Conservation (phyloP, 1,140 invertebrate genomes). For the Acyrthosiphon pisum region DNA sequence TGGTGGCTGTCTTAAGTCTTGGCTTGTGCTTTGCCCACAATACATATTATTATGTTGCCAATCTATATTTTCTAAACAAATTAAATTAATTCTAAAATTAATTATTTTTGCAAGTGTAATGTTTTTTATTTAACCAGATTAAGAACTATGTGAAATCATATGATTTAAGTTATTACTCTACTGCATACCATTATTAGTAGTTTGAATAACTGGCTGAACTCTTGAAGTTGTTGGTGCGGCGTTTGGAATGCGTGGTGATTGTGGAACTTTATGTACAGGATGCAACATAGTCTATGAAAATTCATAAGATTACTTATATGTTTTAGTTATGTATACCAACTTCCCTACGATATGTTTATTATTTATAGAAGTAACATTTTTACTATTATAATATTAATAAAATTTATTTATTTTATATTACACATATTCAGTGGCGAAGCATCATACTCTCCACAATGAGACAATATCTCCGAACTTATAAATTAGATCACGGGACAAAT, state of each 20-base stretch:
- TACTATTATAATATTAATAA: too few relatives aligned
- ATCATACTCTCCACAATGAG: too few relatives aligned
- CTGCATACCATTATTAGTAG: conserved; percentile 19
- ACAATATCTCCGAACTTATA: too few relatives aligned
- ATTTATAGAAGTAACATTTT: too few relatives aligned
- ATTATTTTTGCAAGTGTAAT: neutral
- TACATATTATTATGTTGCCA: conserved; percentile 64
- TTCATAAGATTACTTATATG: neutral
- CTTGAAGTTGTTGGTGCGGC: conserved; percentile 57
- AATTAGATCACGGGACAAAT: too few relatives aligned
- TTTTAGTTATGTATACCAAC: neutral
- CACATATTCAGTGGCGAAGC: neutral
- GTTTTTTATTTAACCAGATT: neutral
- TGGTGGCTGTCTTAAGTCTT: conserved; percentile 69
- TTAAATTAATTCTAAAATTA: neutral
- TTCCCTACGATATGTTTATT: neutral
- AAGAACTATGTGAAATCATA: neutral
- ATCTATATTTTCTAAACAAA: conserved; percentile 63
- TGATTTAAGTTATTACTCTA: neutral
- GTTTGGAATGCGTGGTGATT: conserved; percentile 56
- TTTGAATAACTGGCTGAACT: neutral
- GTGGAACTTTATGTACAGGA: conserved; percentile 64
- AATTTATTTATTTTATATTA: neutral
- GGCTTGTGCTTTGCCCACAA: conserved; percentile 65
- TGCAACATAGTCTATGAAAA: conserved; percentile 63